Evolutionary conservation across 2,113 vertebrate species (phyloP), one percentile per base, ranked within the genome.

Genomic region (Poecilia latipinna): DNA sequence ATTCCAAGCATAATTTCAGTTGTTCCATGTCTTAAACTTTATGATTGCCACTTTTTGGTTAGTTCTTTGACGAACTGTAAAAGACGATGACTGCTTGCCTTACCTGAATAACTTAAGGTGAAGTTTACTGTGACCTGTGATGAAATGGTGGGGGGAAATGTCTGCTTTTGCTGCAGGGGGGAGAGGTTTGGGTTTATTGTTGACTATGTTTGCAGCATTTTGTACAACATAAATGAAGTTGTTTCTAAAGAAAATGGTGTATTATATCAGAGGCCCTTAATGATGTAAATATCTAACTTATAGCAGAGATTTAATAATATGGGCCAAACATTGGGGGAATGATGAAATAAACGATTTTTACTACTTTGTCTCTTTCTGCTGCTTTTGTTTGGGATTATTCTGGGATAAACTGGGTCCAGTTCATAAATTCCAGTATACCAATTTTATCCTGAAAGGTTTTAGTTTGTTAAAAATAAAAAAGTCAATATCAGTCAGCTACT

Each of bases 211-310:
- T 91, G 88, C 82, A 88, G 87, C 77, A 75, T 93, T 94, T 94
- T 93, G 84, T 94, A 94, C 78, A 86, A 84, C 93, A 91, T 91
- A 93, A 91, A 94, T 93, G 90, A n/a, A 75, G 79, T 83, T 75
- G 39, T 93, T 91, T 94, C 78, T 94, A 90, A 89, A 84, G 75
- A 80, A 22, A 74, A 89, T 80, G 69, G 79, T 84, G 76, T 61
- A 74, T 84, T 83, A 84, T 86, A 66, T 72, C 75, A 84, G 83
- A 84, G 84, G 82, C 72, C 80, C 86, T 79, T 51, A 86, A 89
- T 91, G 86, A 90, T 93, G 93, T 95, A 94, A 89, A 95, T 94
- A 94, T 91, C 79, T 92, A 91, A 94, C 79, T 93, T 93, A 91
- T 90, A 82, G 74, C 65, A 87, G 80, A 90, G 84, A 86, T 92